Percentiles rank a stretch among this genome's conserved stretches.
Conservation (phyloP, 2,888 invertebrate genomes). For the Liopterus haemorrhoidalis region DNA sequence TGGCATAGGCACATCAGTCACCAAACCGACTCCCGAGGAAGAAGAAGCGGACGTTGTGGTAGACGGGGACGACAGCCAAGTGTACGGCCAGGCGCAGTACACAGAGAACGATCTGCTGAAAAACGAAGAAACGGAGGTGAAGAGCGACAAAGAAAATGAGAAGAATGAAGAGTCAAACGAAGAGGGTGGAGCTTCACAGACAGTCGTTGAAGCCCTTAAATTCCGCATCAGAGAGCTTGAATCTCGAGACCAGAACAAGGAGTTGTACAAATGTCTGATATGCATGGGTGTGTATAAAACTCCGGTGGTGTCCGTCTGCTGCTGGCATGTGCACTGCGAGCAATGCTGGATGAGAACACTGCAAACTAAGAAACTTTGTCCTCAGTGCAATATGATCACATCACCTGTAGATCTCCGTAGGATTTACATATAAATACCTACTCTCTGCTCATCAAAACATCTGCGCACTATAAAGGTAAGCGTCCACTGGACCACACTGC, state of each 20-base stretch:
- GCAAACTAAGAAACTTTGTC: conserved; percentile 88
- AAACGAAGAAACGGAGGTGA: conserved; percentile 1
- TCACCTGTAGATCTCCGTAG: conserved; percentile 77
- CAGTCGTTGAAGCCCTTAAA: conserved; percentile 65
- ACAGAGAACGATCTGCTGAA: conserved; percentile 65
- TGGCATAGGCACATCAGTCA: conserved; percentile 44
- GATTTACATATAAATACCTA: conserved; percentile 86
- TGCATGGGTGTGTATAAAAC: conserved; percentile 81
- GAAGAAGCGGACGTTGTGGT: conserved; percentile 75
- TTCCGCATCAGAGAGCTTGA: conserved; percentile 72
- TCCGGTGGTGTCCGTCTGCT: conserved; percentile 87
- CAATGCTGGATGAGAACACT: conserved; percentile 66
- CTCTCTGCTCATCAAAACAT: too few species aligned
- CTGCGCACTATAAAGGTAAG: too few species aligned
- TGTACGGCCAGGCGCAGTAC: conserved; percentile 83
- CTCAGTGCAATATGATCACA: conserved; percentile 90
- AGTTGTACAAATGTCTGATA: conserved; percentile 78
- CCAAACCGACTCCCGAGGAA: conserved; percentile 43
- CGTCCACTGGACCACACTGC: too few species aligned
- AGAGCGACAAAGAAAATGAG: conserved; percentile 31
- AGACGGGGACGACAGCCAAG: conserved; percentile 81
- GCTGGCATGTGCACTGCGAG: conserved; percentile 97
- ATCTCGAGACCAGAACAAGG: conserved; percentile 50
- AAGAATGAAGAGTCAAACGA: neutral
- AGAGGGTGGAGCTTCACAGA: conserved; percentile 40